Percentiles rank a stretch among this genome's conserved stretches.
These are phyloP conservation scores for Apodemia duryi DNA, from an alignment of 2,888 invertebrate species.

Conservation along the genomic window DNA sequence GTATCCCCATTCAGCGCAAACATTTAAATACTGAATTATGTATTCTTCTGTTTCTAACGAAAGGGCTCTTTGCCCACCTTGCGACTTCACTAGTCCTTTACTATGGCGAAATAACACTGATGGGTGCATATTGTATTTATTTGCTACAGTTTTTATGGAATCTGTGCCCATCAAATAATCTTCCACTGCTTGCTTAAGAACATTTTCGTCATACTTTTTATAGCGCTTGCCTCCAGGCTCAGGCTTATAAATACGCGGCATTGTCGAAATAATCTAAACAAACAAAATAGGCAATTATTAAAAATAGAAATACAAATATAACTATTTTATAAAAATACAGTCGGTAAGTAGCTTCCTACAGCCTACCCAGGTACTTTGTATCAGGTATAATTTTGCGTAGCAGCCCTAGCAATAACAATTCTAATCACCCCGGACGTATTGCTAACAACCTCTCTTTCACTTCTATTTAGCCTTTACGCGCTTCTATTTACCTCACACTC, in stretches of 20 bases:
- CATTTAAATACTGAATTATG: neutral
- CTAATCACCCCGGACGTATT: no score
- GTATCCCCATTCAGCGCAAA: constrained; percentile 10
- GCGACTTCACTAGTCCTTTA: neutral
- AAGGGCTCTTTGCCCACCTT: constrained; percentile 1
- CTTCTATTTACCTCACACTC: no score
- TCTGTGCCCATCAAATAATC: neutral
- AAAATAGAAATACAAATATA: no score
- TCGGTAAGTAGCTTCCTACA: no score
- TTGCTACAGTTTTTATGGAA: neutral
- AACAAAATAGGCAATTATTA: no score
- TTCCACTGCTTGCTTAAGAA: constrained; percentile 1
- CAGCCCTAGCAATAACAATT: no score
- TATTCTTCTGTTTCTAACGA: neutral
- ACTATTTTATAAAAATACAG: no score
- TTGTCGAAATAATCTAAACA: no score
- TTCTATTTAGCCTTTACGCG: no score
- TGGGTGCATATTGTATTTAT: neutral
- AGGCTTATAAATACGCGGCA: neutral
- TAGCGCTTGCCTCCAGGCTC: neutral
- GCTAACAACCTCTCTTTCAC: no score
- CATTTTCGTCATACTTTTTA: neutral
- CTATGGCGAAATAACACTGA: neutral
- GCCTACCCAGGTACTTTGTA: no score
- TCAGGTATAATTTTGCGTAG: no score